These are phyloP conservation scores for Cephalopterus ornatus DNA, from an alignment of 2,113 vertebrate genomes.

Conservation along the genomic window DNA sequence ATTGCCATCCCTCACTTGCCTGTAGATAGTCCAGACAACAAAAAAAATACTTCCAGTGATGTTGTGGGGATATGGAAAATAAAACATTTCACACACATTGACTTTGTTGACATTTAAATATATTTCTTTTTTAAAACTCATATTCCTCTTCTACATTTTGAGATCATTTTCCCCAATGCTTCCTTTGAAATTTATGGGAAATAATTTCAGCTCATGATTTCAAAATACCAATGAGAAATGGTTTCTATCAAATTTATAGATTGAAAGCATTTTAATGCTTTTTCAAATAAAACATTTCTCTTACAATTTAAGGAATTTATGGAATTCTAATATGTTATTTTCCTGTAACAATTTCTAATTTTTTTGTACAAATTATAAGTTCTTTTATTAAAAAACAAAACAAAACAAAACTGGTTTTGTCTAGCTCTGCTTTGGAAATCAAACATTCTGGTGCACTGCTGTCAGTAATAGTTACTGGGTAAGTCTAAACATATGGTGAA, in stretches of 20 bases:
- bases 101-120: not conserved
- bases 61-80: not conserved
- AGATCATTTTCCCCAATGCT: not conserved
- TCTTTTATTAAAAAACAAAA: not conserved
- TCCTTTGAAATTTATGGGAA: not conserved
- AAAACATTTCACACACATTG: not conserved
- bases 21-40: not conserved
- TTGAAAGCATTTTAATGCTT: not conserved
- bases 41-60: not conserved
- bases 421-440: not conserved
- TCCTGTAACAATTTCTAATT: not conserved
- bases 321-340: not conserved
- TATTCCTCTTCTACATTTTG: not conserved
- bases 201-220: not conserved
- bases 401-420: not conserved
- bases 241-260: not conserved
- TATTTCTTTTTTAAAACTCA: not conserved
- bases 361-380: not conserved
- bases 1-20: not conserved
- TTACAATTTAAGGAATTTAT: not conserved
- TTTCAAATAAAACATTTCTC: not conserved
- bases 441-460: not conserved
- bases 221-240: not conserved
- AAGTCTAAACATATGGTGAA: not conserved
- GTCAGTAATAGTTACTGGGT: not conserved